These are phyloP conservation scores for Hoplodrina ambigua DNA, from an alignment of 2,888 invertebrate species.

Conservation along the genomic window DNA sequence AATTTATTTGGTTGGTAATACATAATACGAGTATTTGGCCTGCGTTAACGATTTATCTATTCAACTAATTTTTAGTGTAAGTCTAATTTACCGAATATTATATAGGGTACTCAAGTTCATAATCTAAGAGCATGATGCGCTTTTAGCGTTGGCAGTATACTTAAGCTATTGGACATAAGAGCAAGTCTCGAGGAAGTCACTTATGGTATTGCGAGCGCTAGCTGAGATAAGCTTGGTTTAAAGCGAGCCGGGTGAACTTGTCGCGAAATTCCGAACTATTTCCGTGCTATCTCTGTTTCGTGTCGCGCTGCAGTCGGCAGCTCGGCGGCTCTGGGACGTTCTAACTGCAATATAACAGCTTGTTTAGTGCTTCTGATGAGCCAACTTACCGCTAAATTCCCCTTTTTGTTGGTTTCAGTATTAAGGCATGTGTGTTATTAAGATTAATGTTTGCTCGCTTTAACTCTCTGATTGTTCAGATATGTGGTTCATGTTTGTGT, in stretches of 20 bases:
- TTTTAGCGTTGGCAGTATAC: not conserved
- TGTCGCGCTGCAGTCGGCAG: slow-evolving; percentile 58
- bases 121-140: not conserved
- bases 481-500: slow-evolving; percentile 4
- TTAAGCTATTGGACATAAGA: slow-evolving; percentile 39
- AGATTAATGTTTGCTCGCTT: slow-evolving; percentile 32
- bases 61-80: not conserved
- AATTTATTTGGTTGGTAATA: slow-evolving; percentile 28
- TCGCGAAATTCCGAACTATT: slow-evolving; percentile 70
- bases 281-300: slow-evolving; percentile 62
- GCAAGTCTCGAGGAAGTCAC: slow-evolving; percentile 61
- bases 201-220: slow-evolving; percentile 59
- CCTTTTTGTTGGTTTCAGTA: slow-evolving; percentile 24
- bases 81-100: not conserved
- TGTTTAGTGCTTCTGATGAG: slow-evolving; percentile 47
- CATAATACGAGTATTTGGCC: not conserved
- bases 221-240: slow-evolving; percentile 70
- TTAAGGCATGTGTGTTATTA: slow-evolving; percentile 11
- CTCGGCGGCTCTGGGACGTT: slow-evolving; percentile 33
- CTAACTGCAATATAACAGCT: slow-evolving; percentile 53
- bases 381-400: slow-evolving; percentile 24
- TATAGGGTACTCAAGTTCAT: not conserved
- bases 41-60: slow-evolving; percentile 4
- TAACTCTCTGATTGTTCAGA: slow-evolving; percentile 19
- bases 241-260: slow-evolving; percentile 67